Conservation (phyloP, 2,888 invertebrate species). For the Rhaphigaster nebulosa region DNA sequence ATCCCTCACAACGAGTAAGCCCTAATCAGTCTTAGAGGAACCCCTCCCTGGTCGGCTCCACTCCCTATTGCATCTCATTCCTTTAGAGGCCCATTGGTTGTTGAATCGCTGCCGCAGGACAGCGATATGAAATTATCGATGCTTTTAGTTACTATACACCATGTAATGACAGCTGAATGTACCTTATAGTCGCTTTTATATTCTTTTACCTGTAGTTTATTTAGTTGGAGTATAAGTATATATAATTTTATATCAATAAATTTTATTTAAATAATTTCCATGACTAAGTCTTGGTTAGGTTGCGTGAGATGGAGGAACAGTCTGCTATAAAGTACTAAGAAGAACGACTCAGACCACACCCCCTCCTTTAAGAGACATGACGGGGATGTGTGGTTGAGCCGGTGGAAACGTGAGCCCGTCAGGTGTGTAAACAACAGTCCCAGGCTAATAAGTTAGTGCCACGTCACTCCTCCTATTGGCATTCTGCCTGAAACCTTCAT, state of each 20-base stretch:
- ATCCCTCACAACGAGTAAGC: constrained; percentile 92
- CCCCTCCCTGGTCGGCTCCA: constrained; percentile 52
- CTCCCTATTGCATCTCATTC: constrained; percentile 36
- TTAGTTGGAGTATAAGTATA: not conserved
- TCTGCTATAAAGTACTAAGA: not conserved
- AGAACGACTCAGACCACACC: not conserved
- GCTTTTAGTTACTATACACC: not conserved
- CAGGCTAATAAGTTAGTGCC: not conserved
- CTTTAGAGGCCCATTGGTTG: not conserved
- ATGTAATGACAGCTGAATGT: not conserved
- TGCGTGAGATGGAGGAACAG: not conserved
- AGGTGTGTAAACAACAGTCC: constrained; percentile 14
- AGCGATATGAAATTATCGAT: not conserved
- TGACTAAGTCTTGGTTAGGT: not conserved
- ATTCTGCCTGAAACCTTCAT: constrained; percentile 19
- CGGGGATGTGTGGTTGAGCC: not conserved
- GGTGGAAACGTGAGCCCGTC: not conserved
- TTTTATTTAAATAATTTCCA: not conserved
- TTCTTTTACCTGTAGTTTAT: not conserved
- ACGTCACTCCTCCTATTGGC: not conserved
- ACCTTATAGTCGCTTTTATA: not conserved
- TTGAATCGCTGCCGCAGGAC: not conserved
- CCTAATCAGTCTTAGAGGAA: constrained; percentile 52
- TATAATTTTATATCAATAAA: not conserved
- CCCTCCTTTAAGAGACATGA: not conserved